Evolutionary conservation across 2,113 vertebrate species (phyloP), one percentile per base, ranked within the genome.

Genomic region (Psettodes erumei): DNA sequence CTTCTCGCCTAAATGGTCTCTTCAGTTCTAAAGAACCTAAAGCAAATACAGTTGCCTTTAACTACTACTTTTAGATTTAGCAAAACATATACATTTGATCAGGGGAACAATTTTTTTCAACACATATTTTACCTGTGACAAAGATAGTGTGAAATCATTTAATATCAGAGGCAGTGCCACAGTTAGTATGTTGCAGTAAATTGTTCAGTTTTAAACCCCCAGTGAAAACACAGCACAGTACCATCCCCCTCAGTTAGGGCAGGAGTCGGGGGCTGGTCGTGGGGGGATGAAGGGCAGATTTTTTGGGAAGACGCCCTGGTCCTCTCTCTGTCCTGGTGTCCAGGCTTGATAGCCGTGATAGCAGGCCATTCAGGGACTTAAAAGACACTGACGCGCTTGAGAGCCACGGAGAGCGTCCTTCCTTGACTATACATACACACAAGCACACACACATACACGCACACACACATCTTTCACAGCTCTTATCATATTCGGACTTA

Each of bases 281-380:
- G 50, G 66, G 58, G n/a, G 55, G 69, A 32, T 45, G 59, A 67
- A 61, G 88, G 75, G 89, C 48, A 89, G 88, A 92, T 87, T 88
- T 88, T 93, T 93, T 87, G 84, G 70, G 90, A 53, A 62, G 90
- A 92, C 92, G 70, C 63, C 82, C 90, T 78, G 73, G 60, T 63
- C 55, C 81, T 19, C 62, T 75, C 64, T 77, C 76, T 87, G 38
- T 87, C 90, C 56, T 93, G 91, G 92, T 93, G 91, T 91, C 82
- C 93, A 94, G 93, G 91, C 91, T 93, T 94, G 92, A 94, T 89
- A 92, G 90, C 89, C 89, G 75, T 93, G 90, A 90, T 87, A 89
- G 89, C 87, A 91, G 93, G 91, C 88, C 89, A 93, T 94, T 93
- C 83, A 89, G 65, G 88, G 88, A 94, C 92, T 93, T 95, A 91